phyloP scores from a whole-genome alignment of 2,113 vertebrate genomes.

The Lepisosteus osseus region DNA sequence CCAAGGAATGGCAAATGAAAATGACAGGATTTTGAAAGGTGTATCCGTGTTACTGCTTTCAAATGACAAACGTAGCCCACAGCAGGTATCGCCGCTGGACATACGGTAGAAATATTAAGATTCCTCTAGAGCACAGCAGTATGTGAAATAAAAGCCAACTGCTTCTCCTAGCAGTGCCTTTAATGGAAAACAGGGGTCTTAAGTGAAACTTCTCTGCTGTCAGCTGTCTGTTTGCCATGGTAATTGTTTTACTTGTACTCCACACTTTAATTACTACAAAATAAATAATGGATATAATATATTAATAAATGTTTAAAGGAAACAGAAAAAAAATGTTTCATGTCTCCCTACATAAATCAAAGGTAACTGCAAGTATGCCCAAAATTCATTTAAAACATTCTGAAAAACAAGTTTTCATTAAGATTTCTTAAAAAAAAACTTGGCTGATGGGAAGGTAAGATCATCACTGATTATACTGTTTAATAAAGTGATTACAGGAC shows the following conservation, averaged over 20 bases:
- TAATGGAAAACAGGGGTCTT: constrained; percentile 40
- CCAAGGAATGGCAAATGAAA: constrained; percentile 69
- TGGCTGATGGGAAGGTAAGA: too few species aligned
- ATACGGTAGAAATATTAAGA: constrained; percentile 69
- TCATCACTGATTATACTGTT: too few species aligned
- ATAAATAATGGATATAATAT: too few species aligned
- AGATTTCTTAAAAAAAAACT: too few species aligned
- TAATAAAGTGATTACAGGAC: too few species aligned
- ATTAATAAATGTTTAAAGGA: too few species aligned
- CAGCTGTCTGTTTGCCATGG: constrained; percentile 23
- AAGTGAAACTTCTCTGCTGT: constrained; percentile 32
- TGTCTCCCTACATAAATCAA: too few species aligned
- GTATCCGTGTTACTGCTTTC: constrained; percentile 67
- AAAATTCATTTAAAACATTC: too few species aligned
- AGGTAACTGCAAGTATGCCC: too few species aligned
- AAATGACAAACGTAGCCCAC: constrained; percentile 70
- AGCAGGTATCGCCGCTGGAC: constrained; percentile 67
- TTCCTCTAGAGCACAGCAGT: constrained; percentile 55
- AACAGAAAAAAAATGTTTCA: too few species aligned
- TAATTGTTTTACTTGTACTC: constrained; percentile 44
- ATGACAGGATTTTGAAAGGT: constrained; percentile 65
- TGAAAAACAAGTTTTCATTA: too few species aligned
- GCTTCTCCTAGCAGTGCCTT: constrained; percentile 42
- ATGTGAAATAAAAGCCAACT: constrained; percentile 59
- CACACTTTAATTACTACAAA: too few species aligned